A percentile compares a stretch with the other conserved stretches of the same genome.
Evolutionary conservation across 2,888 invertebrate genomes (phyloP).

Genomic region (Ecliptopera silaceata): DNA sequence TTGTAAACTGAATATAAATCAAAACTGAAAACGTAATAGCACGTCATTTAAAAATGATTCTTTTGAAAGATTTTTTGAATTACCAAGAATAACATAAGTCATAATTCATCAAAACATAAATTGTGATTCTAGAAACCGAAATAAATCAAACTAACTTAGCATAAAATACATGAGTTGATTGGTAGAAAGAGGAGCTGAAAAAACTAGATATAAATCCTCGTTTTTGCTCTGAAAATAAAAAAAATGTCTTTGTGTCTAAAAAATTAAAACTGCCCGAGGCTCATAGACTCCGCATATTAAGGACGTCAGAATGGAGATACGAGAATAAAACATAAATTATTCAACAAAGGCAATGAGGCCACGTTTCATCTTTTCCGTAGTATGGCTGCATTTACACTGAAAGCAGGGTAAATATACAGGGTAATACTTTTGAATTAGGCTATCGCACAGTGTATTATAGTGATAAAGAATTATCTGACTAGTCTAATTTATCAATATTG

Average conservation of each 20-base stretch:
- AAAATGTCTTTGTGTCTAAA: constrained; percentile 35
- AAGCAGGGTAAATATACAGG: no score
- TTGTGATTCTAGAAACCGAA: constrained; percentile 1
- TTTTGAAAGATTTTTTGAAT: no score
- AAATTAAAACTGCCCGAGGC: constrained; percentile 55
- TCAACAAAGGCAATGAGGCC: constrained; percentile 67
- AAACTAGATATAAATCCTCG: constrained; percentile 14
- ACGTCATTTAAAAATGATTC: no score
- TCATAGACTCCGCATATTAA: constrained; percentile 52
- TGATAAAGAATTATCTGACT: neutral
- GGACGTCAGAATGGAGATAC: constrained; percentile 50
- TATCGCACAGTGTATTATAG: no score
- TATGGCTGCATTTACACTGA: constrained; percentile 62
- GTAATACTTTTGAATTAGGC: no score
- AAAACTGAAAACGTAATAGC: no score
- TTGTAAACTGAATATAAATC: neutral
- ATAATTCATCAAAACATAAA: constrained; percentile 11
- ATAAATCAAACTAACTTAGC: constrained; percentile 10
- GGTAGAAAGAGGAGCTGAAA: constrained; percentile 16
- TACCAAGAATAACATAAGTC: neutral
- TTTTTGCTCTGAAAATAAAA: constrained; percentile 13
- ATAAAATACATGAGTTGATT: neutral
- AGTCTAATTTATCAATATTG: no score
- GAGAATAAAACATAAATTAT: constrained; percentile 73
- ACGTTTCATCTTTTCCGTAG: constrained; percentile 71